Conservation (phyloP, 2,888 invertebrate species). For the Euzophera pinguis region DNA sequence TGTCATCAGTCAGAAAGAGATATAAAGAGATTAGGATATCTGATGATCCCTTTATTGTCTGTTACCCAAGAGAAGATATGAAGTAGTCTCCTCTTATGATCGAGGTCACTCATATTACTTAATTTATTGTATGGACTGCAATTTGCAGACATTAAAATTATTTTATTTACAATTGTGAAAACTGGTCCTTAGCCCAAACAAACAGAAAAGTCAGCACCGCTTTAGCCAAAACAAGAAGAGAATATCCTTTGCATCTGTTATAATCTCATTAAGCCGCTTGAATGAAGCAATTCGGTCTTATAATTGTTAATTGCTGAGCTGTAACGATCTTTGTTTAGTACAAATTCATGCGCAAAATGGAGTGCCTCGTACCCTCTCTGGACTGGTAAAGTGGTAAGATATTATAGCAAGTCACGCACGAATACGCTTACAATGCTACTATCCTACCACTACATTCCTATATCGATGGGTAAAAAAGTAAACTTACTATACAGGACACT, state of each 20-base stretch:
- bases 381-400: slow-evolving; percentile 25
- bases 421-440: too few relatives aligned
- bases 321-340: slow-evolving; percentile 60
- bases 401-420: slow-evolving; percentile 9
- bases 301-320: slow-evolving; percentile 54
- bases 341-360: slow-evolving; percentile 37
- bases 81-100: too few relatives aligned
- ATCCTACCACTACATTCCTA: too few relatives aligned
- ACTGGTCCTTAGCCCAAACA: not conserved
- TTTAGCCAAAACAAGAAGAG: slow-evolving; percentile 10
- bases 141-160: too few relatives aligned
- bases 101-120: too few relatives aligned
- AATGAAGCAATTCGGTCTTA: slow-evolving; percentile 59
- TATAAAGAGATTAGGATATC: too few relatives aligned
- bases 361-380: slow-evolving; percentile 25
- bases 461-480: too few relatives aligned
- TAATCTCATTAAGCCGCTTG: slow-evolving; percentile 39
- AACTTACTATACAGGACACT: too few relatives aligned
- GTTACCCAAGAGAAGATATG: too few relatives aligned
- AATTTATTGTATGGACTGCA: too few relatives aligned
- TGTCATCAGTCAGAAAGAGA: too few relatives aligned
- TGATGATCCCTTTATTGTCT: too few relatives aligned
- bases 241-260: slow-evolving; percentile 31
- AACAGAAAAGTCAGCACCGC: slow-evolving; percentile 4
- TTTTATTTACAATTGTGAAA: not conserved